Conservation (phyloP, 2,888 invertebrate genomes). For the Dendrolimus houi region DNA sequence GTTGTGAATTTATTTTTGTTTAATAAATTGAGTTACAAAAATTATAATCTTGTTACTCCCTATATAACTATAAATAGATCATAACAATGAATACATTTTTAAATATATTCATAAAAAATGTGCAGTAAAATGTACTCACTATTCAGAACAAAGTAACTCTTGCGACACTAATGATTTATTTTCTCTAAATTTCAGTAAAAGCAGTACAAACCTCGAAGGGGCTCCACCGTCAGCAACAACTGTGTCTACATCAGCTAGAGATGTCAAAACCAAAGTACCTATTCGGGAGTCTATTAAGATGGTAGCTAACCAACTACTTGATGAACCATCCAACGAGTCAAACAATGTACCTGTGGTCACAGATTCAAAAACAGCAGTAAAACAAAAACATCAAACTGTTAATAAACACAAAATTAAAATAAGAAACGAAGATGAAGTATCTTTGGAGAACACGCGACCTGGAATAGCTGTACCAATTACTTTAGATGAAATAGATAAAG, state of each 20-base stretch:
- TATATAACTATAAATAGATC: no score
- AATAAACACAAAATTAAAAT: slow-evolving; percentile 60
- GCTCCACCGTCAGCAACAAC: slow-evolving; percentile 9
- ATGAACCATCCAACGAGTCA: slow-evolving; percentile 49
- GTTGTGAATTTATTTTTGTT: no score
- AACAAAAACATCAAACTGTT: slow-evolving; percentile 70
- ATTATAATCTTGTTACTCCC: no score
- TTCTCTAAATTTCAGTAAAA: neutral
- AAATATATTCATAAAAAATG: no score
- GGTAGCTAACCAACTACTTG: slow-evolving; percentile 75
- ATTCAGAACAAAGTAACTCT: no score
- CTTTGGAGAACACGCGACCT: slow-evolving; percentile 73
- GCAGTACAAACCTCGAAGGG: neutral
- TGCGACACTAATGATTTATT: neutral
- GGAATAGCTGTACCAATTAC: slow-evolving; percentile 82
- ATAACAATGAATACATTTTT: no score
- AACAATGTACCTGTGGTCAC: slow-evolving; percentile 55
- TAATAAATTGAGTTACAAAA: no score
- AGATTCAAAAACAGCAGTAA: slow-evolving; percentile 80
- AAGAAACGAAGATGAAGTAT: slow-evolving; percentile 48
- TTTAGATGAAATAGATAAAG: slow-evolving; percentile 77
- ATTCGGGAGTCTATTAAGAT: slow-evolving; percentile 76
- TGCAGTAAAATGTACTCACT: no score
- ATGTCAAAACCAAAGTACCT: slow-evolving; percentile 56
- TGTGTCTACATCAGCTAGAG: slow-evolving; percentile 36